Conservation (phyloP, 1,140 invertebrate genomes). For the Diorhabda sublineata region DNA sequence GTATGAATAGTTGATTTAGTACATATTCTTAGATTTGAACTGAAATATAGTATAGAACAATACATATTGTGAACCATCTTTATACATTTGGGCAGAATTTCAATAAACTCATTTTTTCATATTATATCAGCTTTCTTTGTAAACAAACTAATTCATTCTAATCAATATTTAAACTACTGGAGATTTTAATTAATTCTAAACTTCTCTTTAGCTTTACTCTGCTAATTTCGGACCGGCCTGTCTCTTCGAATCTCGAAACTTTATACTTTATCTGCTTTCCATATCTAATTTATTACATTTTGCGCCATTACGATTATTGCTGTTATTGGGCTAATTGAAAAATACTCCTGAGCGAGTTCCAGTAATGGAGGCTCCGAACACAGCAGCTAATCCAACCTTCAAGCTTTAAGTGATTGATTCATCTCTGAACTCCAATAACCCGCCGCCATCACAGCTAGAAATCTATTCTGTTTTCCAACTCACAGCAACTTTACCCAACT, state of each 20-base stretch:
- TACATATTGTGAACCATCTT: too few species aligned
- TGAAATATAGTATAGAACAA: too few species aligned
- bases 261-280: background rate
- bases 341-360: background rate
- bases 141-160: too few species aligned
- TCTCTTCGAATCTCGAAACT: background rate
- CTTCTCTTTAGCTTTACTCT: too few species aligned
- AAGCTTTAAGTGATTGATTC: background rate
- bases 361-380: background rate
- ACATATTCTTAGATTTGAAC: too few species aligned
- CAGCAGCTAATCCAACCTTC: background rate
- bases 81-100: too few species aligned
- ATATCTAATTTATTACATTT: conserved; percentile 12
- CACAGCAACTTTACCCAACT: background rate
- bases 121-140: too few species aligned
- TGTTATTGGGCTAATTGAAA: conserved; percentile 7
- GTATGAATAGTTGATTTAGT: too few species aligned
- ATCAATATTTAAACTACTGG: too few species aligned
- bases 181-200: too few species aligned
- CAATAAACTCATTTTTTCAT: too few species aligned
- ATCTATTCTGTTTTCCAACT: background rate
- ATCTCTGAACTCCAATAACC: conserved; percentile 2
- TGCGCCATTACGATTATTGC: conserved; percentile 9
- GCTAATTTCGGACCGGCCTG: background rate
- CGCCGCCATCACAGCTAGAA: background rate